Percentiles rank a stretch among this genome's conserved stretches.
Conservation (phyloP, 2,113 vertebrate species). For the Eidolon helvum region DNA sequence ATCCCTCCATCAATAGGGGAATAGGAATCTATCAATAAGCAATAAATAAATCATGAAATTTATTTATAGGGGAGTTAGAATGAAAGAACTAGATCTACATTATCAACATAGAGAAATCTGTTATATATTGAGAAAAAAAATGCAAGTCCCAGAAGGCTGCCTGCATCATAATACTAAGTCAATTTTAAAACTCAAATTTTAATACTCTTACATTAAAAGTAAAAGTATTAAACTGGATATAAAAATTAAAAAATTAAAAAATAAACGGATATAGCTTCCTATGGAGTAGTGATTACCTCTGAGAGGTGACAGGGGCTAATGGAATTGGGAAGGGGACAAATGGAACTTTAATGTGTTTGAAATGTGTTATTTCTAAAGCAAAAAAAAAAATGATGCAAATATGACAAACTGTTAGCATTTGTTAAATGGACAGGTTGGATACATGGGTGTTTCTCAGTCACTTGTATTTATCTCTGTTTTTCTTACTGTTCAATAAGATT, state of each 20-base stretch:
- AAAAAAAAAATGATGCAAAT: neutral
- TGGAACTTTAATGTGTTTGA: neutral
- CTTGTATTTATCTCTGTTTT: neutral
- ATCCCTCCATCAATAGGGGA: neutral
- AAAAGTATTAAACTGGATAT: neutral
- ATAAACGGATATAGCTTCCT: neutral
- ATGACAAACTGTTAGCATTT: slow-evolving; percentile 2
- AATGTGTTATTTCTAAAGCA: slow-evolving; percentile 16
- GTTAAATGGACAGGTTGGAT: neutral
- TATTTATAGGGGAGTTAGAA: neutral
- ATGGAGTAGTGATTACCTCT: neutral
- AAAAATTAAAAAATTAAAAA: neutral
- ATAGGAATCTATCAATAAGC: neutral
- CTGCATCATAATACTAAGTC: neutral
- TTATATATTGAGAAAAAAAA: neutral
- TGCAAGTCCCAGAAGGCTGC: neutral
- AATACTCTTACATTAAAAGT: neutral
- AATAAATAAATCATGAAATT: neutral
- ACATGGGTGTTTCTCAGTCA: neutral
- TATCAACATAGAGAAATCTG: neutral
- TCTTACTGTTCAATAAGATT: slow-evolving; percentile 10
- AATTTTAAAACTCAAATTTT: neutral
- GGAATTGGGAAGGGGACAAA: neutral
- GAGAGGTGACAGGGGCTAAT: neutral
- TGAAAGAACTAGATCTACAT: neutral